Evolutionary conservation across 53 echinoderm and acorn worm species (phyloP), one percentile per base, ranked within the genome.

Genomic region (Patiria pectinifera): DNA sequence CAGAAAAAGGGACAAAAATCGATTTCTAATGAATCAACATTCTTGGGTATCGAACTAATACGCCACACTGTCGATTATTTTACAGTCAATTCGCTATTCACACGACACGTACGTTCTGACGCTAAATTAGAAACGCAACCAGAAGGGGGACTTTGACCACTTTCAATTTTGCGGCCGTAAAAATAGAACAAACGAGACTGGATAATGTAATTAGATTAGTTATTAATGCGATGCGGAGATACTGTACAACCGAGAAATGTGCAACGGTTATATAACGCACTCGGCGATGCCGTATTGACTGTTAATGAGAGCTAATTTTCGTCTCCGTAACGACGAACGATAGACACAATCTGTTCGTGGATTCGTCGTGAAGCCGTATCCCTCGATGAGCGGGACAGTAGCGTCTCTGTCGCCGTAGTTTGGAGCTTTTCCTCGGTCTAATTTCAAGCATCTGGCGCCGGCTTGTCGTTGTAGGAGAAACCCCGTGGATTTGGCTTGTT

Each of bases 11-110:
- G 84, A 2, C 10, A 58, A 16, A 59, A 83, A 83, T 84, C 62
- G 84, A 84, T 84, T 84, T 69, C 15, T 69, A 69, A 69, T 84
- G 26, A 84, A 69, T 66, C 45, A 15, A 35, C 84, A 62, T 84
- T 84, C 48, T 59, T 83, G 1, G 24, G 61, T 26, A 16, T 22
- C 19, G 24, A 23, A 66, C 84, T 23, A 18, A 45, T 84, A 59
- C 22, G 84, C 13, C 69, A 59, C 63, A 45, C 18, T 82, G 48
- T 21, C 62, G 6, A 24, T 62, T 25, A 7, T 6, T 14, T 45
- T 43, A 13, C 62, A 25, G 63, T 5, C 4, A 11, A 4, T 22
- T 69, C 62, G 11, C 19, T 43, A 44, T 66, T 66, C 63, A 63
- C 84, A 45, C 45, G 19, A 15, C 18, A 18, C 23, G 35, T 44